Evolutionary conservation across 2,797 vertebrate genomes (phyloP).

Genomic region (Tolypeutes matacus): DNA sequence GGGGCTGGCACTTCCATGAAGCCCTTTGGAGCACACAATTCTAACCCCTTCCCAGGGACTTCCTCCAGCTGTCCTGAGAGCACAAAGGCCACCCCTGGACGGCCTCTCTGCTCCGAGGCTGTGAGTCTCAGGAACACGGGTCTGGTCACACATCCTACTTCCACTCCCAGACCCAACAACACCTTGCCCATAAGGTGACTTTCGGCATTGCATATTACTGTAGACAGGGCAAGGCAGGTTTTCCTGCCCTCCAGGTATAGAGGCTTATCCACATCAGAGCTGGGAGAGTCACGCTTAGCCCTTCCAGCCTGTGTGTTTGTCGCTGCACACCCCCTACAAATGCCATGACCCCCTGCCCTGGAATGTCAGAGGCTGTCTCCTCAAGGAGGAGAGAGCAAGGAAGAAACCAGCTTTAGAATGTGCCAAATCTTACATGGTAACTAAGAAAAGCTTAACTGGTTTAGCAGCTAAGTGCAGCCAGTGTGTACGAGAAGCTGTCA

Average conservation of each 20-base stretch:
- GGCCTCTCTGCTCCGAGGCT: background rate
- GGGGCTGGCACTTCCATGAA: background rate
- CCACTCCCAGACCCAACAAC: background rate
- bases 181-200: rapidly evolving
- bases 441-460: background rate
- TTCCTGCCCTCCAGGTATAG: background rate
- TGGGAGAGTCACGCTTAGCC: background rate
- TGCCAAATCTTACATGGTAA: background rate
- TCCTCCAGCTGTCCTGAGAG: background rate
- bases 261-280: rapidly evolving
- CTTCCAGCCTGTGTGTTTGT: background rate
- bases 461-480: background rate
- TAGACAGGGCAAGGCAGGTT: rapidly evolving
- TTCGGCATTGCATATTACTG: rapidly evolving
- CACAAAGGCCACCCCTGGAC: rapidly evolving
- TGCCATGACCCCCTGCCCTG: background rate
- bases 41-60: background rate
- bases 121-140: background rate
- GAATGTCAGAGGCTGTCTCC: background rate
- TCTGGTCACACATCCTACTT: background rate
- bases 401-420: background rate
- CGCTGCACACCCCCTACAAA: background rate
- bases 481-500: background rate
- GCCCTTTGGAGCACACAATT: background rate
- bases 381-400: background rate